Evolutionary conservation across 2,797 vertebrate genomes (phyloP).

Genomic region (Malurus splendens): DNA sequence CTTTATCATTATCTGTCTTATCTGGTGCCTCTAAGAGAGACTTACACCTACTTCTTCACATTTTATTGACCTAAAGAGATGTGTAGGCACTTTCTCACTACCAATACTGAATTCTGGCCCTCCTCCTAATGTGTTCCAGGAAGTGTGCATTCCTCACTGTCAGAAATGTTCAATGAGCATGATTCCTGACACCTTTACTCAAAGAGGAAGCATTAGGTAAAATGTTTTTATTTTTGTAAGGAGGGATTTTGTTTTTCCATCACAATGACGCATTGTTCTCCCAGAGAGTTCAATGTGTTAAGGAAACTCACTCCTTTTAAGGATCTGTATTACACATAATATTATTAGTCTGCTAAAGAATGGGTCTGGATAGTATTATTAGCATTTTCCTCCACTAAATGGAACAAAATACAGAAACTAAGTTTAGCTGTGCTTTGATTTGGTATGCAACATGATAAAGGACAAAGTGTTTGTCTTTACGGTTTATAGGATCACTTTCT

Average conservation of each 20-base stretch:
- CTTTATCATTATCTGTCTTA: background rate
- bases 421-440: background rate
- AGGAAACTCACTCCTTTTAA: background rate
- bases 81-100: background rate
- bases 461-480: background rate
- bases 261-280: background rate
- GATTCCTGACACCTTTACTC: background rate
- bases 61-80: conserved; percentile 3
- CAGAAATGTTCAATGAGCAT: background rate
- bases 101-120: background rate
- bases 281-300: background rate
- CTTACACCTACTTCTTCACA: background rate
- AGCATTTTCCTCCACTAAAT: background rate
- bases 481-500: background rate
- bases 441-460: background rate
- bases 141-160: background rate
- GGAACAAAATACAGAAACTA: background rate
- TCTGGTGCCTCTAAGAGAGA: background rate
- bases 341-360: background rate
- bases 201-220: background rate
- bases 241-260: background rate
- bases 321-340: background rate
- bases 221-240: background rate
- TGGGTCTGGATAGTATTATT: background rate
- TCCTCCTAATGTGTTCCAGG: conserved; percentile 4